Evolutionary conservation across 1,140 invertebrate genomes (phyloP), one percentile per base, ranked within the genome.

Genomic region (Sitobion miscanthi): DNA sequence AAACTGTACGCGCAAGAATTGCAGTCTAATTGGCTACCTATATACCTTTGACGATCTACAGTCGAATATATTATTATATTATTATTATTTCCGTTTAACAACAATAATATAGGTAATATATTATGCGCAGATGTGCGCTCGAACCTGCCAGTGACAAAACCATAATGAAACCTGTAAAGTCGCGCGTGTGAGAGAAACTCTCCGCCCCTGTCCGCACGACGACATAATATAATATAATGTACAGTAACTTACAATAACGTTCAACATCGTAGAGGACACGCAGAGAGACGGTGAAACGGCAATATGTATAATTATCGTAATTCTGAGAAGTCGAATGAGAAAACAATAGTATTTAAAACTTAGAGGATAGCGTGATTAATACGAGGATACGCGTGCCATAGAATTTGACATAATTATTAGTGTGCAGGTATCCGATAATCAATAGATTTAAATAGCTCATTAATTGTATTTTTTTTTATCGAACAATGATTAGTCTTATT

Each of bases 401-500:
- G 35, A 83, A 23, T 83, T 83, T 38, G 82, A 38, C 35, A 83
- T 7, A 42, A 42, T 38, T 83, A 82, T 83, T 69, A 69, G n/a
- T 77, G n/a, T 69, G 5, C 4, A 42, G 42, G 11, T 77, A 77
- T 77, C 14, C 30, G 62, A 77, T n/a, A n/a, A n/a, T n/a, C 62
- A n/a, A 77, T 77, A 77, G 62, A 77, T 35, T 77, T 77, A 77
- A 77, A 77, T 77, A 77, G 62, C n/a, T 77, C 14, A n/a, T 77
- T 77, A 77, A 77, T 8, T 23, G 49, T 21, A 23, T 54, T 23
- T 54, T 77, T 57, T n/a, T n/a, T n/a, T n/a, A n/a, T 77, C 14
- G 30, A 77, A 77, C 62, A 77, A 77, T 77, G 62, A n/a, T 77
- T 77, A 54, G 47, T 49, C 42, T 42, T 42, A 54, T 54, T 77